phyloP scores from a whole-genome alignment of 1,140 invertebrate genomes.

The Bombus cullumanus region DNA sequence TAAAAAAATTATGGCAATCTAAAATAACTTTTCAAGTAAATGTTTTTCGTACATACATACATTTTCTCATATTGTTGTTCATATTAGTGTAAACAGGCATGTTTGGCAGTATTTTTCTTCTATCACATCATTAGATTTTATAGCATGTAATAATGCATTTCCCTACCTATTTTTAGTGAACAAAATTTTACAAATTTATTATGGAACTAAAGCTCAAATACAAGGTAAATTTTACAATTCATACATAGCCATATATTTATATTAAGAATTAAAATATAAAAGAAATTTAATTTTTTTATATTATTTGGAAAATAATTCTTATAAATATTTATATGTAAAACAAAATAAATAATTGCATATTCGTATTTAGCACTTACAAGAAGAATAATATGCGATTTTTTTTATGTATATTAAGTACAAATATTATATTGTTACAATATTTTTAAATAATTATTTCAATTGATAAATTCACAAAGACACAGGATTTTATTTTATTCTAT shows the following conservation, averaged over 20 bases:
- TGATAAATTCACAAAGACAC: background rate
- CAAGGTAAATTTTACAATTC: constrained; percentile 32
- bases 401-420: background rate
- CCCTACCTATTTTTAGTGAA: constrained; percentile 39
- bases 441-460: background rate
- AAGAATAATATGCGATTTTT: background rate
- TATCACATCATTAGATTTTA: constrained; percentile 53
- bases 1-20: background rate
- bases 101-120: constrained; percentile 57
- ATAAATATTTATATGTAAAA: background rate
- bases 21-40: constrained; percentile 15
- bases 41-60: constrained; percentile 33
- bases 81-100: constrained; percentile 66
- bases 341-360: constrained; percentile 10
- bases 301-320: background rate
- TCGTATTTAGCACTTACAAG: constrained; percentile 1
- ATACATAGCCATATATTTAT: background rate
- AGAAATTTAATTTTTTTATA: background rate
- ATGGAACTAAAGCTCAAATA: constrained; percentile 31
- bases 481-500: background rate
- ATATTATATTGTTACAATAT: background rate
- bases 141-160: constrained; percentile 61
- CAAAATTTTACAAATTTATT: constrained; percentile 20
- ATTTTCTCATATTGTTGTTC: constrained; percentile 38
- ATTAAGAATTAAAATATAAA: background rate